Evolutionary conservation across 2,797 vertebrate species (phyloP).

Genomic region (Morelia viridis): DNA sequence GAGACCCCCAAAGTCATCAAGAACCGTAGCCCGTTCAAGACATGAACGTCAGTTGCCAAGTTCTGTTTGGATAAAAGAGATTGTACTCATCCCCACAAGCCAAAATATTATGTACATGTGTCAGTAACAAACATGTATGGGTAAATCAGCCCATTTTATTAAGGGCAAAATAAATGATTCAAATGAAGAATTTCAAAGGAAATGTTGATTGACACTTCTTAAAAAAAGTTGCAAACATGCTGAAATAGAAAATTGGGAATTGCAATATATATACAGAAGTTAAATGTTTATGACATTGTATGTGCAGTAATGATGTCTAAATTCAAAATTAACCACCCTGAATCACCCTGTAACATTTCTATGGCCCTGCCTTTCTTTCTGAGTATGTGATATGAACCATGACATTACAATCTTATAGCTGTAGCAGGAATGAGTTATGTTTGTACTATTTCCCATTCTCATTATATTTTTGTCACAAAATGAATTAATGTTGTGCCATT

Average conservation of each 20-base stretch:
- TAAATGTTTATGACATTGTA: constrained; percentile 42
- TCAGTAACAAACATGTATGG: background rate
- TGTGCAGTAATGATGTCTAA: constrained; percentile 63
- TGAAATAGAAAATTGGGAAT: constrained; percentile 42
- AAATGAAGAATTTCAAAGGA: constrained; percentile 33
- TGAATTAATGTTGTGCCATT: constrained; percentile 83
- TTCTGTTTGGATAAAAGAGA: background rate
- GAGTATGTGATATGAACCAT: constrained; percentile 81
- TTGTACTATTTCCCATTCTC: constrained; percentile 84
- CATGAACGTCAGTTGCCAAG: background rate
- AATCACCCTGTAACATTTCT: constrained; percentile 62
- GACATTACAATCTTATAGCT: constrained; percentile 84
- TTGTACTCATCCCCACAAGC: background rate
- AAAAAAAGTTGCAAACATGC: constrained; percentile 41
- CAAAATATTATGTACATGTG: background rate
- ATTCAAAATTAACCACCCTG: constrained; percentile 67
- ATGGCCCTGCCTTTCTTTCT: constrained; percentile 72
- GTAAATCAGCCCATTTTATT: background rate
- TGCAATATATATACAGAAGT: constrained; percentile 36
- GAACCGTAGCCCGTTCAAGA: background rate
- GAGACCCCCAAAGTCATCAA: background rate
- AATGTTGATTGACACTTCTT: constrained; percentile 5
- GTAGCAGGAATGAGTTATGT: constrained; percentile 83
- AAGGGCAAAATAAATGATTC: constrained; percentile 6
- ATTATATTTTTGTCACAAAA: constrained; percentile 85